Evolutionary conservation across 2,888 invertebrate species (phyloP).

Genomic region (Bibio marci): DNA sequence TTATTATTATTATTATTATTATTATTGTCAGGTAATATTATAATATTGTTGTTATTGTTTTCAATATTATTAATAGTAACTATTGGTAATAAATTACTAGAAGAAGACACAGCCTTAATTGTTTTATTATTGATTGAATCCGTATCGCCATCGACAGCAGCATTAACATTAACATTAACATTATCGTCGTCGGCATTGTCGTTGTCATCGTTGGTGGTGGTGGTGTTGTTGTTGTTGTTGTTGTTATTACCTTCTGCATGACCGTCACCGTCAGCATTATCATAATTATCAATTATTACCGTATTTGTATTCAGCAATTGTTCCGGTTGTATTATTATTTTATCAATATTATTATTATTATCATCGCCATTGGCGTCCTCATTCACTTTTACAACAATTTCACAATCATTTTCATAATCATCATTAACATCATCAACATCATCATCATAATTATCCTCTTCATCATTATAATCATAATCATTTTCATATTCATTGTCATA

Average conservation of each 20-base stretch:
- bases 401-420: conserved; percentile 2
- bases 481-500: background rate
- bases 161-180: background rate
- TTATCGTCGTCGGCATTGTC: background rate
- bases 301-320: too few relatives aligned
- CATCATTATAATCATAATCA: background rate
- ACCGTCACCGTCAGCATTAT: too few relatives aligned
- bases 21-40: too few relatives aligned
- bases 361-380: background rate
- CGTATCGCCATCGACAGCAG: background rate
- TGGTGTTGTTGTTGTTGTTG: too few relatives aligned
- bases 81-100: background rate
- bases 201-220: too few relatives aligned
- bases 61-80: background rate
- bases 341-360: conserved; percentile 3
- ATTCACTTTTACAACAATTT: background rate
- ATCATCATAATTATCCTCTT: background rate
- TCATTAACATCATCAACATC: background rate
- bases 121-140: too few relatives aligned
- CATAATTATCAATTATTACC: too few relatives aligned
- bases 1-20: background rate
- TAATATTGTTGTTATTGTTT: too few relatives aligned
- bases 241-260: too few relatives aligned
- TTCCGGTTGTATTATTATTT: background rate
- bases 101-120: background rate